Evolutionary conservation across 2,888 invertebrate species (phyloP), one percentile per base, ranked within the genome.

Genomic region (Nowickia ferox): DNA sequence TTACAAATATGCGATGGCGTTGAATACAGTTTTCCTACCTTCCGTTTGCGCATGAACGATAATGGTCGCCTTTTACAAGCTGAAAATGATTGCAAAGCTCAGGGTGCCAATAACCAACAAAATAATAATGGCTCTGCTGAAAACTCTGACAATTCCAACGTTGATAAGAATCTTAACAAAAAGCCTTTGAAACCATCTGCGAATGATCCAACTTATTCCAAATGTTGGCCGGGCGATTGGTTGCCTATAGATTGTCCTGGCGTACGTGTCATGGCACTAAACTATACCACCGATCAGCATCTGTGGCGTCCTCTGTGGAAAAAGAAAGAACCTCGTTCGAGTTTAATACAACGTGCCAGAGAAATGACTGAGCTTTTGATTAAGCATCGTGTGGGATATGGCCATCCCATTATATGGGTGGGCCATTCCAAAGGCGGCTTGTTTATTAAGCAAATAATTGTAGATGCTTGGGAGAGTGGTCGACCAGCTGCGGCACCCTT

Each of bases 151-250:
- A 71, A 80, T 17, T 53, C 30, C 13, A 55, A 48, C n/a, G 9
- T 38, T 9, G 13, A 59, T 13, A 74, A 51, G 11, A 86, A 83
- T 44, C 10, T 11, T 48, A 66, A 61, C 9, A 66, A 46, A 38
- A 87, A 79, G 42, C 2, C 55, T 9, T 30, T 74, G 1, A 87
- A 88, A 66, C 84, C 83, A 3, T 84, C 87, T 11, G 22, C 86
- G 9, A 78, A 89, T 65, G 90, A 90, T 84, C 91, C 93, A 5
- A 94, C 94, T 75, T 95, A 95, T 89, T 95, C 95, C 0, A 91
- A 93, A 13, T 97, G 97, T 90, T 97, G 97, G 97, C 97, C 97
- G 0, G 94, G 95, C 84, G 97, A 98, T 91, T 98, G 98, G 98
- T 92, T 98, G 38, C 95, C 96, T 0, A 90, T 94, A 53, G 97